Percentiles rank a stretch among this genome's conserved stretches.
Evolutionary conservation across 2,888 invertebrate species (phyloP).

Genomic region (Therioaphis trifolii): DNA sequence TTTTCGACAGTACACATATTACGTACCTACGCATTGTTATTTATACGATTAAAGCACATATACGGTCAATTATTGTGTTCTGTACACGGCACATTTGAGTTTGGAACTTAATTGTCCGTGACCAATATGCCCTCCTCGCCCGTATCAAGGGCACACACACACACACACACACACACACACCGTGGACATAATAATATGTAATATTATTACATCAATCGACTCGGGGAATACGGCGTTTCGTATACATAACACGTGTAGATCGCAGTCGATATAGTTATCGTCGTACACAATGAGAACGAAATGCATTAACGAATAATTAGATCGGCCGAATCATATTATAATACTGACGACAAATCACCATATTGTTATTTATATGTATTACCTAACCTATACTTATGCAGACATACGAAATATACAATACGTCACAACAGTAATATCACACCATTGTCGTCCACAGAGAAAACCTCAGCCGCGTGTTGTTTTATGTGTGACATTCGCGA

Average conservation of each 20-base stretch:
- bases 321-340: neutral
- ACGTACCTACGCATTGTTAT: neutral
- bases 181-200: conserved; percentile 8
- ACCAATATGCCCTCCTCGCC: conserved; percentile 24
- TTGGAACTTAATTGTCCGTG: conserved; percentile 36
- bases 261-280: too few species aligned
- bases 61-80: neutral
- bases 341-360: neutral
- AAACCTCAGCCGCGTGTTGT: neutral
- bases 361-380: neutral
- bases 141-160: conserved; percentile 43
- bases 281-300: neutral
- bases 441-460: neutral
- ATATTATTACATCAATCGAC: too few species aligned
- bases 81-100: conserved; percentile 4
- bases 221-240: neutral
- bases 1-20: neutral
- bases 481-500: neutral
- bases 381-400: neutral
- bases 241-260: too few species aligned
- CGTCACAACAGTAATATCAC: neutral
- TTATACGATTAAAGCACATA: neutral
- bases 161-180: too few species aligned
- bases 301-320: neutral
- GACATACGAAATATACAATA: neutral